Base-by-base conservation (phyloP, 2,113 vertebrate genomes). In the Egretta garzetta region DNA sequence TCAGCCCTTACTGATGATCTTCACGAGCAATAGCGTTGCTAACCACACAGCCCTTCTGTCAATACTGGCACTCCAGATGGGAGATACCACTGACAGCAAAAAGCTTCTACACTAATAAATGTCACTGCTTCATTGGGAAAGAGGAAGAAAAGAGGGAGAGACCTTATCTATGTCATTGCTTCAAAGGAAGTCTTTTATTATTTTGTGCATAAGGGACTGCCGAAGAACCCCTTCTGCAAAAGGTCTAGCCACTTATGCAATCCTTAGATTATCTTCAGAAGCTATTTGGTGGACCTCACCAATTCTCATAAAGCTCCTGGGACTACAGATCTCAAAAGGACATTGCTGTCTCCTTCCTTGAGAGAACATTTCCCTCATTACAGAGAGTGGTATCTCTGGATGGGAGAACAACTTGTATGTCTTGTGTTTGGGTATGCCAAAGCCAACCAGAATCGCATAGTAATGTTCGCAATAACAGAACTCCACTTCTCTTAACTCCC, bases 391-490 rank as follows among this genome's bases (percentile, higher is more conserved):
- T 43, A 43, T 8, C 68, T 64, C 62, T 55, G 58, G 43, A 39
- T 35, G 19, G 37, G 17, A 67, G 26, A 62, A 68, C 0, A 1
- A 43, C 19, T 30, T 52, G 1, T 0, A 11, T 26, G 12, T 47
- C 15, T 47, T 24, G 10, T 3, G 58, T 9, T 21, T 22, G 15
- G 14, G 35, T 33, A 56, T 4, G 12, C 7, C 43, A 70, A 83
- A 41, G 47, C 11, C 43, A 70, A 59, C 19, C 1, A 27, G 60
- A 79, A 74, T 39, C 37, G 53, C 12, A 26, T 8, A 33, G 26
- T 22, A 35, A 68, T 20, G 3, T 16, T 53, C 0, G 0, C 24
- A 52, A 1, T 16, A 81, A 45, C n/a, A 43, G 22, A 81, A 52
- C 21, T 55, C 33, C 45, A 43, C 18, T 56, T 32, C 32, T 37